Conservation (phyloP, 2,888 invertebrate genomes). For the Cacoxenus indagator region DNA sequence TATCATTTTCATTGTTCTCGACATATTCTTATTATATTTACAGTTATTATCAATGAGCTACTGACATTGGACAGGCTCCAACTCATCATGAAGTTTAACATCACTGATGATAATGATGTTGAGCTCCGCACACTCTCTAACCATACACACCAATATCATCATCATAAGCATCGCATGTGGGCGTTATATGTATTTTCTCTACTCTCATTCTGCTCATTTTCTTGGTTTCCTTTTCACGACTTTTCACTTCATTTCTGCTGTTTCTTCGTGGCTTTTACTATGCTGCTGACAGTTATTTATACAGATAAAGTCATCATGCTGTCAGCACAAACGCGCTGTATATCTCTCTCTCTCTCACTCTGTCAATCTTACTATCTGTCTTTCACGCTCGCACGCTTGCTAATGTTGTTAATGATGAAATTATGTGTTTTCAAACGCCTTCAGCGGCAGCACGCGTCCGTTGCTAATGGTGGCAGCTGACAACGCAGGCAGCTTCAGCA, state of each 20-base stretch:
- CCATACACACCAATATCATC: background rate
- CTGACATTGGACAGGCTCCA: background rate
- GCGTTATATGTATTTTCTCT: slow-evolving; percentile 9
- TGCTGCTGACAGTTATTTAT: slow-evolving; percentile 62
- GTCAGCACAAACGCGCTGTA: slow-evolving; percentile 39
- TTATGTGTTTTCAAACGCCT: slow-evolving; percentile 50
- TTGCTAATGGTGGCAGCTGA: slow-evolving; percentile 6
- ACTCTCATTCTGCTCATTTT: slow-evolving; percentile 3
- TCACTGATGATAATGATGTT: slow-evolving; percentile 9
- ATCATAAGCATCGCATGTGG: background rate
- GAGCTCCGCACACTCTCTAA: too few relatives aligned
- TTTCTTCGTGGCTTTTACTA: slow-evolving; percentile 36
- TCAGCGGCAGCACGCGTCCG: slow-evolving; percentile 9
- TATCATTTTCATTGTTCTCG: background rate
- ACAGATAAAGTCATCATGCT: slow-evolving; percentile 64
- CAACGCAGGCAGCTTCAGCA: background rate
- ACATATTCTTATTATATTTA: background rate
- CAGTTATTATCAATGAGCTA: background rate
- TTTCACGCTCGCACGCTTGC: slow-evolving; percentile 30
- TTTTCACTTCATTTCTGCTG: slow-evolving; percentile 25
- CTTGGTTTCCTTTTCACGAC: slow-evolving; percentile 18
- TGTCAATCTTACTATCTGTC: slow-evolving; percentile 11
- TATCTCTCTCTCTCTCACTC: background rate
- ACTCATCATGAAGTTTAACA: background rate
- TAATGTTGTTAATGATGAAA: slow-evolving; percentile 46